A percentile compares a stretch with the other conserved stretches of the same genome.
Conservation (phyloP, 35 echinoderm and acorn worm genomes). For the Ophiothrix spiculata region DNA sequence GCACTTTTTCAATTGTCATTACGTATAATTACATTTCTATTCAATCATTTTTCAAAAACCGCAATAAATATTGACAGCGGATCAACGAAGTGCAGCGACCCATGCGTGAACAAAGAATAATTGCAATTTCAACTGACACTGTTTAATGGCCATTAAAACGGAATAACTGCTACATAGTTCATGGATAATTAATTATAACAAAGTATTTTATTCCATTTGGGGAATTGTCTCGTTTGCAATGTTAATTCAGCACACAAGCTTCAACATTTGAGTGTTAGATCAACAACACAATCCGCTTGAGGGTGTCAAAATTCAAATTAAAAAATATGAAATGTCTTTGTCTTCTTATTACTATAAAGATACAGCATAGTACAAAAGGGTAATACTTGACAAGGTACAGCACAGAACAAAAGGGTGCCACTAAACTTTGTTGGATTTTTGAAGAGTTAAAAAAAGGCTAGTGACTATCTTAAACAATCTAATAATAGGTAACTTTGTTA, state of each 20-base stretch:
- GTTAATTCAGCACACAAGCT: neutral
- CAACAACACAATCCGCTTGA: constrained; percentile 51
- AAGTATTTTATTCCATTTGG: neutral
- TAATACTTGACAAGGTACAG: neutral
- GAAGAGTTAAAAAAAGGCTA: too few species aligned
- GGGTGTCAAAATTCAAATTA: constrained; percentile 10
- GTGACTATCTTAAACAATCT: too few species aligned
- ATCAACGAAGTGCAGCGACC: neutral
- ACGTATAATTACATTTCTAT: too few species aligned
- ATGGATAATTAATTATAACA: neutral
- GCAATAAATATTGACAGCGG: too few species aligned
- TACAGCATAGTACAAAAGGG: neutral
- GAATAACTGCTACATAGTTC: neutral
- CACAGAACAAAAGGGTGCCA: too few species aligned
- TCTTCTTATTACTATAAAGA: neutral
- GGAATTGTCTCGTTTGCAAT: neutral
- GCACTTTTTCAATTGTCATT: too few species aligned
- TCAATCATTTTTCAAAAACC: too few species aligned
- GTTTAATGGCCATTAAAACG: neutral
- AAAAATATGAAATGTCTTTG: neutral
- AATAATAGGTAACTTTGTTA: too few species aligned
- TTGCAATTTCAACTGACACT: neutral
- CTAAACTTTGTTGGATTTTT: too few species aligned
- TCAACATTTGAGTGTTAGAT: constrained; percentile 33
- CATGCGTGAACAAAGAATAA: neutral